Percentiles rank a stretch among this genome's conserved stretches.
Evolutionary conservation across 1,140 invertebrate species (phyloP).

Genomic region (Goniozus legneri): DNA sequence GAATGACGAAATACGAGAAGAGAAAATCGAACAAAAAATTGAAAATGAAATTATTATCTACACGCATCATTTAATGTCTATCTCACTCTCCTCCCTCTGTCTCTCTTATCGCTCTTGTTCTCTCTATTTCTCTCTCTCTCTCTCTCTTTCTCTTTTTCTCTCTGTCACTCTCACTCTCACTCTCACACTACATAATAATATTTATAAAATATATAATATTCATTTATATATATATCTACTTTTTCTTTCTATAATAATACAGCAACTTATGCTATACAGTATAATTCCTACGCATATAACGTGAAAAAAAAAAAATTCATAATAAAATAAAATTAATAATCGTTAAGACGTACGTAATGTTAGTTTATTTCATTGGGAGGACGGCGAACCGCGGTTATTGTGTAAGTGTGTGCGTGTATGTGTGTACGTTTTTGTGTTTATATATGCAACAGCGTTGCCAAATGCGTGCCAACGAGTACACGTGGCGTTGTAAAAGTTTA

Average conservation of each 20-base stretch:
- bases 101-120: conserved; percentile 8
- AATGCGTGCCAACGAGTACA: too few relatives aligned
- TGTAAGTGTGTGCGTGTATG: background rate
- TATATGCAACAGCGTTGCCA: too few relatives aligned
- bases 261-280: conserved; percentile 21
- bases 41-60: too few relatives aligned
- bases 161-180: conserved; percentile 4
- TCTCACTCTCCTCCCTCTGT: background rate
- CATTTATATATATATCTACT: conserved; percentile 12
- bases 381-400: background rate
- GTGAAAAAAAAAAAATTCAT: conserved; percentile 4
- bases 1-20: too few relatives aligned
- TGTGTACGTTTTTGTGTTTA: conserved; percentile 22
- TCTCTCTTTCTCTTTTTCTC: conserved; percentile 7
- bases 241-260: conserved; percentile 16
- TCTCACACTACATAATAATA: conserved; percentile 18
- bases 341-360: background rate
- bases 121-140: conserved; percentile 10
- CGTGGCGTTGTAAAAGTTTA: too few relatives aligned
- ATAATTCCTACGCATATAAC: background rate
- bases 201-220: conserved; percentile 21
- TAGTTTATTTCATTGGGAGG: background rate
- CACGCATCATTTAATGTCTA: too few relatives aligned
- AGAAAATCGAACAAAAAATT: conserved; percentile 2
- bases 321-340: conserved; percentile 14